Evolutionary conservation across 2,888 invertebrate species (phyloP).

Genomic region (Anthoptus insignis): DNA sequence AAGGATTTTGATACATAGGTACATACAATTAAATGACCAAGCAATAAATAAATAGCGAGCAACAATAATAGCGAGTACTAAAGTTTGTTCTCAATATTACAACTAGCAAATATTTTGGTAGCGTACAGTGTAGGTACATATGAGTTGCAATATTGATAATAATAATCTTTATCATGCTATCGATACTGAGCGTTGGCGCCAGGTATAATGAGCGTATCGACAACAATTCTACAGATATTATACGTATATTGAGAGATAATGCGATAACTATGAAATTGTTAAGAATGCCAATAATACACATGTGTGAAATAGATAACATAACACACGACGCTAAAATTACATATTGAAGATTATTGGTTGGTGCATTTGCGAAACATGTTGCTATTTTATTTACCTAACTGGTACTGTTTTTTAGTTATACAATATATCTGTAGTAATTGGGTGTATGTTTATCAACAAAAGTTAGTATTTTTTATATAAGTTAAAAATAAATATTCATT

Average conservation of each 20-base stretch:
- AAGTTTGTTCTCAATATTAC: neutral
- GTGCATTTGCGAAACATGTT: neutral
- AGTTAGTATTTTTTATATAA: too few species aligned
- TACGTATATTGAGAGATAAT: constrained; percentile 49
- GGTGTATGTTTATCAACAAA: too few species aligned
- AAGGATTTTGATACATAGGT: too few species aligned
- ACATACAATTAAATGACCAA: too few species aligned
- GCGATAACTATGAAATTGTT: constrained; percentile 50
- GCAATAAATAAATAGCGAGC: too few species aligned
- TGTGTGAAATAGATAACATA: constrained; percentile 40
- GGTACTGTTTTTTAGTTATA: neutral
- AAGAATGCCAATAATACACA: constrained; percentile 43
- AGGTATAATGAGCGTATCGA: constrained; percentile 54
- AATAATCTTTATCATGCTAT: constrained; percentile 45
- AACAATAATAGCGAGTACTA: neutral
- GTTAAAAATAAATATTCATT: too few species aligned
- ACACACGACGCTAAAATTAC: constrained; percentile 14
- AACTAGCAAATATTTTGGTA: constrained; percentile 13
- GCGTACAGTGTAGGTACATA: constrained; percentile 27
- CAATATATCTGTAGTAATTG: too few species aligned
- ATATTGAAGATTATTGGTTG: constrained; percentile 22
- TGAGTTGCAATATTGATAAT: constrained; percentile 46
- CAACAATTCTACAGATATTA: constrained; percentile 53
- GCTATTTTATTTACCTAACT: neutral
- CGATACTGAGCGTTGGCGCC: constrained; percentile 58